Conservation (phyloP, 2,113 vertebrate genomes). For the Apus apus region DNA sequence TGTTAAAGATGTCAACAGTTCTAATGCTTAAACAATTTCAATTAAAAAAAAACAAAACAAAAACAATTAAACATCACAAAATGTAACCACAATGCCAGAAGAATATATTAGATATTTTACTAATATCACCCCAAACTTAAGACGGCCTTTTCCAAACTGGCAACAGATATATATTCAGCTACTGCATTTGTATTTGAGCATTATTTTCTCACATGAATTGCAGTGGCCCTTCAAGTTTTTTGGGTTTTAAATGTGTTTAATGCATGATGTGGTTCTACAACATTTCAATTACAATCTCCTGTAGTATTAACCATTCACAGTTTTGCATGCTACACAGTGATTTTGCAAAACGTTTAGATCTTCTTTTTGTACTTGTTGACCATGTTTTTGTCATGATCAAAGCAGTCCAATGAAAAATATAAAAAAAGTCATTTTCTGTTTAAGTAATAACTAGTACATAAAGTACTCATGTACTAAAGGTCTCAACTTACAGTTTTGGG, state of each 20-base stretch:
- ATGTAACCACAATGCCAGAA: neutral
- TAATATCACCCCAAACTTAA: neutral
- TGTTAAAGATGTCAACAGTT: neutral
- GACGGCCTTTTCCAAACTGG: neutral
- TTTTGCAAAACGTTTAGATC: neutral
- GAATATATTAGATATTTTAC: neutral
- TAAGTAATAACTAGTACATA: neutral
- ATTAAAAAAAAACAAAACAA: neutral
- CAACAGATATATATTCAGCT: neutral
- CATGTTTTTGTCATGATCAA: neutral
- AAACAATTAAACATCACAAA: neutral
- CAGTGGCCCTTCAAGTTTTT: neutral
- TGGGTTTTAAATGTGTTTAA: neutral
- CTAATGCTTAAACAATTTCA: neutral
- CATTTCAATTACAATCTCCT: neutral
- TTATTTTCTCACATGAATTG: neutral
- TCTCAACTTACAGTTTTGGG: neutral
- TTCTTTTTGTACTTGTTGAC: neutral
- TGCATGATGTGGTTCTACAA: neutral
- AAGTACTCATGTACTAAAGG: neutral
- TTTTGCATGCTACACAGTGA: neutral
- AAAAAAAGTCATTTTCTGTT: neutral
- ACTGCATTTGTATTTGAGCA: neutral
- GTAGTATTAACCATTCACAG: neutral
- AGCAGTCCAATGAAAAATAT: neutral